Percentiles rank a stretch among this genome's conserved stretches.
Evolutionary conservation across 2,888 invertebrate genomes (phyloP).

Genomic region (Phaedon cochleariae): DNA sequence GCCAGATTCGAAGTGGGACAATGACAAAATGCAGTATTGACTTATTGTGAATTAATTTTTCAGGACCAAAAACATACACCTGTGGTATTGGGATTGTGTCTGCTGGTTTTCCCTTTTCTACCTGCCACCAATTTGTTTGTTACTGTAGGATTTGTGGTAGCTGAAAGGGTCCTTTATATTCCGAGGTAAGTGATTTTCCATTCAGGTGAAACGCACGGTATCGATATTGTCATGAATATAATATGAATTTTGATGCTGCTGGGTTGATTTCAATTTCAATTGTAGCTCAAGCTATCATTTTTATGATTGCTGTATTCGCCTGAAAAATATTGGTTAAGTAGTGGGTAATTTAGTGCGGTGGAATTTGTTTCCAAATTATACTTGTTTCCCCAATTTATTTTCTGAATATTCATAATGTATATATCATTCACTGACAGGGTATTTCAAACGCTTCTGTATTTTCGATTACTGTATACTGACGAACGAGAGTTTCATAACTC

Average conservation of each 20-base stretch:
- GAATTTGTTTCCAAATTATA: too few relatives aligned
- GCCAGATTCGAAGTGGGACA: too few relatives aligned
- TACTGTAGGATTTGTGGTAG: constrained; percentile 85
- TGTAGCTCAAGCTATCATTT: too few relatives aligned
- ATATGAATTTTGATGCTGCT: background rate
- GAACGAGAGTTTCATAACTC: too few relatives aligned
- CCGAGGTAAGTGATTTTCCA: constrained; percentile 70
- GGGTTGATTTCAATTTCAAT: too few relatives aligned
- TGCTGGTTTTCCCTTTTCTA: constrained; percentile 83
- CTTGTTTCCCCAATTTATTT: too few relatives aligned
- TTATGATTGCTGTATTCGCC: too few relatives aligned
- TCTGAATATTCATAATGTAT: background rate
- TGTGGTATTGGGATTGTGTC: constrained; percentile 73
- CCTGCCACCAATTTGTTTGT: constrained; percentile 86
- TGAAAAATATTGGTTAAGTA: too few relatives aligned
- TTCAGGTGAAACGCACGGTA: background rate
- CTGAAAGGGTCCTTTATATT: constrained; percentile 88
- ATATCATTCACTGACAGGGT: background rate
- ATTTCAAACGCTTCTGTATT: too few relatives aligned
- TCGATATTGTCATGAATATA: too few relatives aligned
- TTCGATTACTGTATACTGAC: background rate
- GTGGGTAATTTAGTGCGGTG: too few relatives aligned
- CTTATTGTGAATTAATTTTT: constrained; percentile 48
- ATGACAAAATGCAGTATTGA: too few relatives aligned
- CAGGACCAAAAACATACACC: constrained; percentile 75